These are phyloP conservation scores for Pyrocoelia pectoralis DNA, from an alignment of 2,888 invertebrate genomes.

Conservation along the genomic window DNA sequence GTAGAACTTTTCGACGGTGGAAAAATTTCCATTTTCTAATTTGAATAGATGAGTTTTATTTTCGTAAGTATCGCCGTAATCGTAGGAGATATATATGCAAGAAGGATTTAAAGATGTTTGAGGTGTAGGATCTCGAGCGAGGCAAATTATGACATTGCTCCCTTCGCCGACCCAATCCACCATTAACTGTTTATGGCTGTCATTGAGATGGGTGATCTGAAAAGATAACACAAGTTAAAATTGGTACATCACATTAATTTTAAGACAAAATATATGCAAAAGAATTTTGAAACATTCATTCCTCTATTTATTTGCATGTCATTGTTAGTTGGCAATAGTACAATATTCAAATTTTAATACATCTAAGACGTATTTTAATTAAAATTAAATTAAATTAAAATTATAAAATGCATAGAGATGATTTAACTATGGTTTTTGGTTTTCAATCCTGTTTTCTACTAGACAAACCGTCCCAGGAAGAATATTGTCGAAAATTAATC, in stretches of 20 bases:
- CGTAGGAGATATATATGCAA: constrained; percentile 83
- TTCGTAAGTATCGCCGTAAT: constrained; percentile 83
- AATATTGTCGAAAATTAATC: too few relatives aligned
- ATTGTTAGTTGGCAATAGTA: too few relatives aligned
- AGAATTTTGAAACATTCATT: too few relatives aligned
- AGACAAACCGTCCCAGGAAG: too few relatives aligned
- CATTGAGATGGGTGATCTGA: constrained; percentile 81
- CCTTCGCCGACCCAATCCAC: constrained; percentile 93
- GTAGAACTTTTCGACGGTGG: constrained; percentile 83
- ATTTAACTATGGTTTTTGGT: too few relatives aligned
- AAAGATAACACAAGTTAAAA: constrained; percentile 45
- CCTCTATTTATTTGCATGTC: too few relatives aligned
- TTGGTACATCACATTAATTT: not conserved
- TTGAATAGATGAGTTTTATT: constrained; percentile 76
- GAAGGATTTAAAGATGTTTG: constrained; percentile 64
- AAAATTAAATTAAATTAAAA: too few relatives aligned
- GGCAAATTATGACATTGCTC: constrained; percentile 85
- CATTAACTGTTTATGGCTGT: constrained; percentile 88
- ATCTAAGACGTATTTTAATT: too few relatives aligned
- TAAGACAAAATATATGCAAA: too few relatives aligned
- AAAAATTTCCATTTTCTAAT: constrained; percentile 64
- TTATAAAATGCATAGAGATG: too few relatives aligned
- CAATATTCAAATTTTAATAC: too few relatives aligned
- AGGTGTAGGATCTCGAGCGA: constrained; percentile 76
- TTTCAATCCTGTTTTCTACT: too few relatives aligned